Evolutionary conservation across 2,888 invertebrate species (phyloP), one percentile per base, ranked within the genome.

Genomic region (Drosophila fungiperda): DNA sequence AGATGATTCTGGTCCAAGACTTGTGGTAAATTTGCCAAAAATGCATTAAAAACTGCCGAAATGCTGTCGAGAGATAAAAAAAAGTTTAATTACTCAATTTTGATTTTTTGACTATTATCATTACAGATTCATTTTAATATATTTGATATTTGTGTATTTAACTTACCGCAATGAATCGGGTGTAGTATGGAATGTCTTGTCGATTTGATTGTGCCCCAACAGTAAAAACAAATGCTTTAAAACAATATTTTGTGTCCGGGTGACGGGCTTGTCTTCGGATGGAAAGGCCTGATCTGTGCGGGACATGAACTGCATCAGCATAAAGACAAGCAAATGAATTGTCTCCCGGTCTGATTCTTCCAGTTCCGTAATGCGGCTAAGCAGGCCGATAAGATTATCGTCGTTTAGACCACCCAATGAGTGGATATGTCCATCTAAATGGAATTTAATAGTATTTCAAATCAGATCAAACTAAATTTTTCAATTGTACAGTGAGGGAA

Each of bases 281-380:
- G 97, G 97, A 91, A 95, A 97, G 1, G 97, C 97, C 92, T 96
- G 96, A 92, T 97, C 96, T 32, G 95, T 95, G 84, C 96, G 94
- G 0, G 98, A 97, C 92, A 99, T 94, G 92, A 99, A 99, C 94
- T 99, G 99, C 97, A 99, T 98, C 17, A 99, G 95, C n/a, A 99
- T 94, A 87, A 98, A 98, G 15, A 99, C 97, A 42, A 99, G 94
- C 33, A 99, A 94, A 92, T 99, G 99, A 85, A 98, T 97, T 1
- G 99, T 99, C 93, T 99, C 99, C 80, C 97, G 95, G 91, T 99
- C 99, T 1, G 97, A 96, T 91, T 99, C 99, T 91, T 99, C 99
- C 58, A 98, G 94, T 91, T 99, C 99, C 74, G 98, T 96, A 2
- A 98, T 96, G 90, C 97, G 95, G 75, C 98, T 97, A 48, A 99